Evolutionary conservation across 2,113 vertebrate species (phyloP).

Genomic region (Neopipo cinnamomea): DNA sequence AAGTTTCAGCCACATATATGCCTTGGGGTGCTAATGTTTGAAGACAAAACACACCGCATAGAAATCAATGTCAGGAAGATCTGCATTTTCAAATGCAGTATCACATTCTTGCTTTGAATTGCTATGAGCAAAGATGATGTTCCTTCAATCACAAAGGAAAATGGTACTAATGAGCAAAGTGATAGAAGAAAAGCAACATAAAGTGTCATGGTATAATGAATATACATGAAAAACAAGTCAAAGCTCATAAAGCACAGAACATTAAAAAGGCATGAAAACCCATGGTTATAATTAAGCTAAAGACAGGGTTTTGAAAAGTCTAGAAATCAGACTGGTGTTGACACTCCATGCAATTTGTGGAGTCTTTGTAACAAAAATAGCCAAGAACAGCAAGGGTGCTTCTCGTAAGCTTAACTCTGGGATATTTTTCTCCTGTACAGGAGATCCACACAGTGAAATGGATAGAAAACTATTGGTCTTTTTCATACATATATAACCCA

Average conservation of each 20-base stretch:
- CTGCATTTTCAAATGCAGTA: not conserved
- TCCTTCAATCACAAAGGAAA: not conserved
- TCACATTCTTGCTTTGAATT: not conserved
- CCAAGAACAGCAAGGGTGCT: not conserved
- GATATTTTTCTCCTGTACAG: not conserved
- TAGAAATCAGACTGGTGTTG: not conserved
- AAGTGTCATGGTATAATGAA: not conserved
- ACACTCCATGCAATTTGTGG: not conserved
- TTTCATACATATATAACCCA: not conserved
- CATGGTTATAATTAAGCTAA: not conserved
- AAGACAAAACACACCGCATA: constrained; percentile 5
- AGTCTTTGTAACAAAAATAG: not conserved
- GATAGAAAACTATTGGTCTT: not conserved
- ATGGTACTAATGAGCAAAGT: fast-evolving
- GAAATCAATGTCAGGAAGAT: not conserved
- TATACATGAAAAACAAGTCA: not conserved
- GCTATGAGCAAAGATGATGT: not conserved
- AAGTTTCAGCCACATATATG: not conserved
- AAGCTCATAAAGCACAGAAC: not conserved
- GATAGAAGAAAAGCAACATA: not conserved
- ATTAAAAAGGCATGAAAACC: not conserved
- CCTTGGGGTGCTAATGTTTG: not conserved
- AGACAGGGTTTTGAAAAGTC: not conserved
- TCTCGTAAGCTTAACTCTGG: not conserved
- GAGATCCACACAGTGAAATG: not conserved